Evolutionary conservation across 23 tunicate genomes (phyloP).

Genomic region (Oikopleura albicans): DNA sequence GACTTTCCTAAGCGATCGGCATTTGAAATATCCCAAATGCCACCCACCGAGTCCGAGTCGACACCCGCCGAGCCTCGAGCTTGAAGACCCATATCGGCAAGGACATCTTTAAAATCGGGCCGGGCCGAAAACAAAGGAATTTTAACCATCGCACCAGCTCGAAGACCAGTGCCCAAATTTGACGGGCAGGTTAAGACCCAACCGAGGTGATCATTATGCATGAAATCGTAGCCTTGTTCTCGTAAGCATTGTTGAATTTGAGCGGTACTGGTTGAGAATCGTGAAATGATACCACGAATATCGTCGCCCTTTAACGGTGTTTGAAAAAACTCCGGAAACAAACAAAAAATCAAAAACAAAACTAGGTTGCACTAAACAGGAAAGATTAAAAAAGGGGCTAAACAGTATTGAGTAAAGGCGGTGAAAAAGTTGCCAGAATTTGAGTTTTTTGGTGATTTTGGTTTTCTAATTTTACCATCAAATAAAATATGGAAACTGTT

Average conservation of each 20-base stretch:
- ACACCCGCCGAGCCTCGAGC: constrained; percentile 31
- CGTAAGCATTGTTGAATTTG: constrained; percentile 19
- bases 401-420: too few species aligned
- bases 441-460: too few species aligned
- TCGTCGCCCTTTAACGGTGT: constrained; percentile 9
- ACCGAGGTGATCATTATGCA: constrained; percentile 82
- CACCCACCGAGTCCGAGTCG: constrained; percentile 24
- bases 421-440: too few species aligned
- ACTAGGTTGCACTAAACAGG: too few species aligned
- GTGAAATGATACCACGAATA: not conserved
- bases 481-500: too few species aligned
- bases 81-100: constrained; percentile 19
- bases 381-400: too few species aligned
- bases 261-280: not conserved
- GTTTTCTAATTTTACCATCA: too few species aligned
- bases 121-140: constrained; percentile 28
- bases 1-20: constrained; percentile 29
- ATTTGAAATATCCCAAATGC: constrained; percentile 27
- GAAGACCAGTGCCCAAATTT: constrained; percentile 64
- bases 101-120: constrained; percentile 20
- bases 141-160: constrained; percentile 22
- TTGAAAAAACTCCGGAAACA: too few species aligned
- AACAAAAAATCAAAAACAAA: too few species aligned
- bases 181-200: constrained; percentile 67
- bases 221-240: constrained; percentile 32